These are phyloP conservation scores for Oxygymnocypris stewartii DNA, from an alignment of 2,113 vertebrate genomes.

Conservation along the genomic window DNA sequence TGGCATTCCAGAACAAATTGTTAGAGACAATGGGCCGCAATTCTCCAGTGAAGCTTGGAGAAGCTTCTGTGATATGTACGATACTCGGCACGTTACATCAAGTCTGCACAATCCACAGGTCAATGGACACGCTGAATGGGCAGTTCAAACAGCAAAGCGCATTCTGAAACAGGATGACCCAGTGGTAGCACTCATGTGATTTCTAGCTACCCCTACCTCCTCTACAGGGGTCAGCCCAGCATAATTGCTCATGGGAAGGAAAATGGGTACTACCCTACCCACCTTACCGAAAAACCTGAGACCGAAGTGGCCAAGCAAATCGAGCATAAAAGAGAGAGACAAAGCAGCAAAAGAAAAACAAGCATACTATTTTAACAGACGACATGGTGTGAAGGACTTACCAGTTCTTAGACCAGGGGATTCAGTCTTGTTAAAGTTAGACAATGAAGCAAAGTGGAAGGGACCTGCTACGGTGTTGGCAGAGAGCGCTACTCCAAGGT, in stretches of 20 bases:
- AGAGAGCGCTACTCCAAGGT: neutral
- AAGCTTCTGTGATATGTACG: neutral
- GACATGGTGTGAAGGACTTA: slow-evolving; percentile 8
- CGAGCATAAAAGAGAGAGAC: neutral
- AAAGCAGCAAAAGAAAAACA: neutral
- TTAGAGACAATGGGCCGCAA: slow-evolving; percentile 31
- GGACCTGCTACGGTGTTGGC: neutral
- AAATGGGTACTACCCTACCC: neutral
- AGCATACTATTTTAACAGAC: neutral
- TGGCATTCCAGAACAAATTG: slow-evolving; percentile 42
- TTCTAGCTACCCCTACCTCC: slow-evolving; percentile 49
- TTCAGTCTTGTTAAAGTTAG: neutral
- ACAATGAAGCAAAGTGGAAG: neutral
- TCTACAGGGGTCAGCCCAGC: slow-evolving; percentile 20
- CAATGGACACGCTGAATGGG: slow-evolving; percentile 26
- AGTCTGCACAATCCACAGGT: slow-evolving; percentile 22
- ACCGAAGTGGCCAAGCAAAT: neutral
- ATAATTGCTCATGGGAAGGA: slow-evolving; percentile 19
- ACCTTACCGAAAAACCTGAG: neutral
- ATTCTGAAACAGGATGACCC: slow-evolving; percentile 53
- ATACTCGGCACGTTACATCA: slow-evolving; percentile 21
- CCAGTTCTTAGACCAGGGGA: neutral
- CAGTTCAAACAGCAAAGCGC: slow-evolving; percentile 32
- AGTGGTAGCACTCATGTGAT: slow-evolving; percentile 39
- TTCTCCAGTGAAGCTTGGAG: slow-evolving; percentile 24